Evolutionary conservation across 2,888 invertebrate genomes (phyloP), one percentile per base, ranked within the genome.

Genomic region (Campoplex nolae): DNA sequence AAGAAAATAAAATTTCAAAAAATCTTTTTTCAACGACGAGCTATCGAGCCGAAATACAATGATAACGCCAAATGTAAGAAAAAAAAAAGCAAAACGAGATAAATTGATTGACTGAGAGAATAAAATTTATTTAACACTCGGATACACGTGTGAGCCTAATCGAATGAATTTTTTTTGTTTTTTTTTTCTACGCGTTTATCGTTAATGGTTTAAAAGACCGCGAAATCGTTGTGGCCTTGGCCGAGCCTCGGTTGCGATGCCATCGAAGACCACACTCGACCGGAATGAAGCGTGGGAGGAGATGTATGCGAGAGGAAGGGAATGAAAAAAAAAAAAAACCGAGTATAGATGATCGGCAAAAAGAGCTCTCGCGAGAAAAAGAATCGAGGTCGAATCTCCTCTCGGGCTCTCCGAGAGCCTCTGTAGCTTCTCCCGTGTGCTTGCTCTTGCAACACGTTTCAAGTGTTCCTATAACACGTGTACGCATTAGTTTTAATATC

Each of bases 351-450:
- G 76, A 75, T 76, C 67, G 86, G 62, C 62, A 45, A 65, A 65
- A 73, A 81, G 80, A 23, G 23, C 23, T 23, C 86, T 81, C 74
- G 74, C 45, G 76, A 83, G 86, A 83, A 76, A 23, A 73, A 73
- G 84, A 86, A 86, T 84, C 84, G 86, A 86, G 86, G 86, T 86
- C 86, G 86, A 86, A 86, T 84, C 80, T 80, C 74, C 80, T 83
- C 83, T 67, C 76, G 68, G 67, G 74, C 38, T 38, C 38, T 78
- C 51, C 23, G 77, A 80, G 71, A 73, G 70, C 54, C 23, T 23
- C 23, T 23, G 35, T 45, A 84, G 35, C 80, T 45, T 84, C 79
- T 81, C 79, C 48, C 9, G 74, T 58, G 9, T 45, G 76, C 35
- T 75, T 51, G 54, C 78, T 23, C 23, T 83, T 56, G 38, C 48